Conservation (phyloP, 2,797 vertebrate species). For the Micropoecilia bifurca region DNA sequence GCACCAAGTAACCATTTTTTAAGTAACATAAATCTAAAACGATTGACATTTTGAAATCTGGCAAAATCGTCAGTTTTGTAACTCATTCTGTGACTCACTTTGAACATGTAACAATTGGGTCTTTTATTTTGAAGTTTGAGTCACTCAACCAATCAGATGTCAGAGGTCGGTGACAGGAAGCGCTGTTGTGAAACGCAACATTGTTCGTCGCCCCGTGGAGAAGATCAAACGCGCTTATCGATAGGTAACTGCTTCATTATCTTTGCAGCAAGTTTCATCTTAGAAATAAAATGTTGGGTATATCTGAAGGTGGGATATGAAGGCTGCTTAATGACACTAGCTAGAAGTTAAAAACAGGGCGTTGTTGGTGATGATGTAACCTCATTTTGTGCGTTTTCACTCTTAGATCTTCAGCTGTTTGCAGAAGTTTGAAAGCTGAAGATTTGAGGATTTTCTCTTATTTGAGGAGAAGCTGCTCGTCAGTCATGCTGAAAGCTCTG, state of each 20-base stretch:
- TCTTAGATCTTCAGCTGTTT: not conserved
- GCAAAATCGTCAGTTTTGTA: not conserved
- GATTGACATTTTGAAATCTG: not conserved
- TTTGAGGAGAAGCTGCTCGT: not conserved
- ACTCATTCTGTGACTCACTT: not conserved
- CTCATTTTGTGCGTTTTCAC: not conserved
- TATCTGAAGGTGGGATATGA: not conserved
- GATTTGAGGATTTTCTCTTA: not conserved
- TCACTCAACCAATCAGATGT: slow-evolving; percentile 48
- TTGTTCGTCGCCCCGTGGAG: not conserved
- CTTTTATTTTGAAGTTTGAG: slow-evolving; percentile 54
- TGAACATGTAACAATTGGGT: not conserved
- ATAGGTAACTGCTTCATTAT: slow-evolving; percentile 16
- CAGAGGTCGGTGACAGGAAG: slow-evolving; percentile 42
- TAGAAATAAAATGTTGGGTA: not conserved
- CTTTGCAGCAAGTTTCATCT: too few species aligned
- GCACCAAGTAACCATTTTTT: not conserved
- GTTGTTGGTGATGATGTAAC: not conserved
- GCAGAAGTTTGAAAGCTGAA: slow-evolving; percentile 2
- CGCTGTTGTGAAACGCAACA: slow-evolving; percentile 23
- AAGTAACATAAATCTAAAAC: not conserved
- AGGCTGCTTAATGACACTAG: not conserved
- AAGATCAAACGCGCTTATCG: fast-evolving
- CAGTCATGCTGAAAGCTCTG: slow-evolving; percentile 76
- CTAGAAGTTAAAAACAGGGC: not conserved